A percentile compares a stretch with the other conserved stretches of the same genome.
Conservation (phyloP, 2,888 invertebrate genomes). For the Atethmia centrago region DNA sequence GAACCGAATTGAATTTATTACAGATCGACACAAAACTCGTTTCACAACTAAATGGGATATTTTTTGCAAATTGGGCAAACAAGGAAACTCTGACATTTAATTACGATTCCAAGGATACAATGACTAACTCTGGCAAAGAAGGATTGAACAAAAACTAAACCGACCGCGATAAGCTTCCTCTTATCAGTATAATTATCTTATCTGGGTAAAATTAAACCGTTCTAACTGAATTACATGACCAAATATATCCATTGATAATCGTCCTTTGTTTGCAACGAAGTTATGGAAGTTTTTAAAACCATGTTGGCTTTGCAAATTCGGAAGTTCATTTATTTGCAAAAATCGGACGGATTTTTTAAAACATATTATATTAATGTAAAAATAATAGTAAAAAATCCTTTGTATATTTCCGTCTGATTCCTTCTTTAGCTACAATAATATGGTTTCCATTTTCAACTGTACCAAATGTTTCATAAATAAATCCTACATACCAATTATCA, state of each 20-base stretch:
- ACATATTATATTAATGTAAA: neutral
- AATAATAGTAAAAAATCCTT: too few relatives aligned
- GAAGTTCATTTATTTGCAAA: neutral
- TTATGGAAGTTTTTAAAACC: constrained; percentile 25
- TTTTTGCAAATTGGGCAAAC: constrained; percentile 61
- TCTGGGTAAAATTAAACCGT: constrained; percentile 83
- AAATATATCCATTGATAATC: constrained; percentile 80
- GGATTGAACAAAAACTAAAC: constrained; percentile 69
- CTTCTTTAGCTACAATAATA: constrained; percentile 4
- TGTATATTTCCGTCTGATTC: neutral
- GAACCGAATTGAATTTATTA: constrained; percentile 51
- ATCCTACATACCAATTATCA: neutral
- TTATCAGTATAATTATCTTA: constrained; percentile 83
- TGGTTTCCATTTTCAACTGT: neutral
- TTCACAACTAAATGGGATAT: constrained; percentile 48
- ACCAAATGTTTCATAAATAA: neutral
- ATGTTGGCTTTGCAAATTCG: neutral
- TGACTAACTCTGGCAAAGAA: constrained; percentile 49
- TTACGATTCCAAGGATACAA: constrained; percentile 61
- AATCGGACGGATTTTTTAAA: neutral
- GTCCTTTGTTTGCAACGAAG: constrained; percentile 19
- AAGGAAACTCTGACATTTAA: constrained; percentile 61
- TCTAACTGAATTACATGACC: constrained; percentile 79
- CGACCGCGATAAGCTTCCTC: constrained; percentile 71
- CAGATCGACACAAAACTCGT: constrained; percentile 45